Evolutionary conservation across 2,113 vertebrate species (phyloP).

Genomic region (Myrmecobius fasciatus): DNA sequence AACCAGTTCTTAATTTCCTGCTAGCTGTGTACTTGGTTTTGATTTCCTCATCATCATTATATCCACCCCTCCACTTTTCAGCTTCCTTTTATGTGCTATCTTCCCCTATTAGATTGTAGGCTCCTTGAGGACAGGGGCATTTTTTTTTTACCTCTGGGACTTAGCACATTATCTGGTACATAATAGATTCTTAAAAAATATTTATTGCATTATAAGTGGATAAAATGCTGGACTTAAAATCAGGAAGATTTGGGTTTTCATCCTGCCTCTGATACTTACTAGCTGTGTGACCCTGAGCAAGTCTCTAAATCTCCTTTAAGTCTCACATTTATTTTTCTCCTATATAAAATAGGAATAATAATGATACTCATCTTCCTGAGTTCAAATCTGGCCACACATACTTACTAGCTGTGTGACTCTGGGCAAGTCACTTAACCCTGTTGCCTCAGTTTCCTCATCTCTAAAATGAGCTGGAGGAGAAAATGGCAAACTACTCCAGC

Average conservation of each 20-base stretch:
- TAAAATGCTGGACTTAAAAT: neutral
- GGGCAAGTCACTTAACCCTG: neutral
- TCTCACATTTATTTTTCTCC: neutral
- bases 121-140: neutral
- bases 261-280: neutral
- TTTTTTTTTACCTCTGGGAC: neutral
- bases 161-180: neutral
- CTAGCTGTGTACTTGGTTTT: neutral
- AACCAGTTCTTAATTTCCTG: neutral
- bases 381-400: neutral
- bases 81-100: neutral
- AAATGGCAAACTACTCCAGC: neutral
- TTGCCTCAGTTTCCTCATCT: neutral
- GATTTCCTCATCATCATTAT: neutral
- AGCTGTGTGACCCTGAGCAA: neutral
- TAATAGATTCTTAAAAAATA: neutral
- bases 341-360: neutral
- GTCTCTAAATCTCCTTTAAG: neutral
- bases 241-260: neutral
- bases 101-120: neutral
- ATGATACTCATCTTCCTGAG: neutral
- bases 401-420: neutral
- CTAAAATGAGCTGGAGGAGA: neutral
- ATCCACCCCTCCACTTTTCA: neutral
- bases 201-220: neutral